Base-by-base conservation (phyloP, 2,888 invertebrate genomes). In the Trachelus tabidus region DNA sequence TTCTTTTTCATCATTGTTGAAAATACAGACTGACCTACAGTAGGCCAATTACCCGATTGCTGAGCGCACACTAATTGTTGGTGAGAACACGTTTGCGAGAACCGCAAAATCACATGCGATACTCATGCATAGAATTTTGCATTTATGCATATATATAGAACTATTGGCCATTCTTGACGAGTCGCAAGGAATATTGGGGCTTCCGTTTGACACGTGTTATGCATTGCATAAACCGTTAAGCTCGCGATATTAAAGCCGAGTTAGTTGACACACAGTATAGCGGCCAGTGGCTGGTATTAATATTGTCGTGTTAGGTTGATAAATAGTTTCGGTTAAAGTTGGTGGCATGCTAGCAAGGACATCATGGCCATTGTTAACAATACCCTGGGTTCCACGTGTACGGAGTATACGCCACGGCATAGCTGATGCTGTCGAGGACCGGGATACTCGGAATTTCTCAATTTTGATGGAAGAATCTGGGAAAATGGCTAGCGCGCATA, bases 261-360 rank as follows among this genome's bases (percentile, higher is more conserved):
- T 81, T 81, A 81, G 69, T 68, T 40, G 76, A 76, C 71, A 34
- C 71, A 71, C 71, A 71, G 33, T 34, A 23, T 34, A 12, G 33
- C 34, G 71, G 35, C 75, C 74, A 56, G 74, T 77, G 71, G 69
- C 77, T 80, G 81, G 83, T 85, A 86, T 85, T 86, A 86, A 84
- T 84, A 85, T 84, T 83, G 84, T 83, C 83, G 81, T 78, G 81
- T 83, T 82, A 80, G 77, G 81, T 85, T 85, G 85, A 86, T 84
- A 84, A 86, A 87, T 87, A 86, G 86, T 87, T 87, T 85, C 73
- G 80, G 83, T 81, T 82, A 84, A 85, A 84, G 83, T 83, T 83
- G 79, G 79, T 79, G 79, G 81, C 81, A 81, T 76, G 78, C 79
- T 83, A 77, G 79, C 81, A 75, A 75, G 81, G 82, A 83, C 83